Evolutionary conservation across 2,113 vertebrate species (phyloP), one percentile per base, ranked within the genome.

Genomic region (Pogona vitticeps): DNA sequence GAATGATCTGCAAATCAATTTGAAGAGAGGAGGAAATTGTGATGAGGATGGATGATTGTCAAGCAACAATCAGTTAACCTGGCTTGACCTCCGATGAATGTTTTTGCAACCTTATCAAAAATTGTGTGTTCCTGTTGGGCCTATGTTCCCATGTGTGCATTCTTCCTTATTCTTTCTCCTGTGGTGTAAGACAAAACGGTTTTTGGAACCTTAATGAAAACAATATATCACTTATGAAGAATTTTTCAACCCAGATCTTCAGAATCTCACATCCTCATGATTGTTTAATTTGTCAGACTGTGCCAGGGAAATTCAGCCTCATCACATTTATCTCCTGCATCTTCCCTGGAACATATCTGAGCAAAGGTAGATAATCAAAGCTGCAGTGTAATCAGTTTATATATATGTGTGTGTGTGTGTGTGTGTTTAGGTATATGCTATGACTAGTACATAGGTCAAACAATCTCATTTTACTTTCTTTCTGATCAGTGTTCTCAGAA

Each of bases 251-350:
- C 10, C 84, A 94, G 82, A 94, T 93, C 13, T 71, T 87, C 79
- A 78, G 85, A 90, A 89, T 91, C 72, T 93, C 88, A 2, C 77
- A 88, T 91, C 68, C 92, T 85, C 0, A 1, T 86, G 88, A 92
- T 91, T 91, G 89, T 92, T 95, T 95, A 94, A 95, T 92, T 95
- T 94, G 76, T 93, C 90, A 94, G 94, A 89, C 52, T 68, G 58
- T 80, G 90, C 38, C 81, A 91, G 90, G 89, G 82, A 93, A 93
- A 93, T 85, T 94, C 80, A 87, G 18, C 21, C 20, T 63, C 68
- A 75, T 86, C 26, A 46, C 82, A 93, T 93, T 87, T 93, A 78
- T 88, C 85, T 91, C 91, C 42, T 93, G 86, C 56, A 86, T 91
- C 87, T 89, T 94, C 90, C 86, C 78, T 89, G 85, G 91, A 89